Base-by-base conservation (phyloP, 1,140 invertebrate species). In the Papilio helenus region DNA sequence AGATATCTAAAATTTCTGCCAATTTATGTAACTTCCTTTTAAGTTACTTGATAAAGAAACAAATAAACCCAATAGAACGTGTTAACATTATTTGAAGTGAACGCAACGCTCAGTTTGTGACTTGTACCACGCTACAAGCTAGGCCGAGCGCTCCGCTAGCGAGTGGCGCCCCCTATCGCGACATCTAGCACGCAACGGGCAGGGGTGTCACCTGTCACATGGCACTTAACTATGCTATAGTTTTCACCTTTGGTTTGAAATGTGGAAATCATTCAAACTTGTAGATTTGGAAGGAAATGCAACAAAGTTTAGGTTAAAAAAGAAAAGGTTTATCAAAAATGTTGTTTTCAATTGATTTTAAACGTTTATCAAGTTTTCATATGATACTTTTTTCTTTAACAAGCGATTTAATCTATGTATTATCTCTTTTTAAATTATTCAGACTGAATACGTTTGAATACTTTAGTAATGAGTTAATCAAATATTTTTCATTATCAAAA, bases 101-200 rank as follows among this genome's bases (percentile, higher is more conserved):
- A n/a, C n/a, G n/a, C n/a, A n/a, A 23, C 79, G 81, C 44, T 72
- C 26, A 74, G 80, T 83, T 72, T 34, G 18, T 83, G 26, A 2
- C 81, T 81, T 79, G 20, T 18, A 72, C 80, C 83, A 82, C 29
- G 18, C 79, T 29, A 49, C 81, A 83, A 86, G 79, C 81, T 80
- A 86, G 85, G 81, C 85, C 82, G 81, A 91, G 88, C 88, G 88
- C 88, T 90, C 87, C 88, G 89, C 88, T 81, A 77, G 74, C 84
- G 86, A 76, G 82, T 82, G 86, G 83, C 84, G 78, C 79, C 80
- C 68, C 79, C 85, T 89, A 89, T 89, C 89, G 87, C 80, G 81
- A 80, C 85, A 91, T 91, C 89, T 84, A 79, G 80, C 89, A 88
- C 89, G 89, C 89, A 85, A 87, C 79, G 23, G 9, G 46, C 23